Evolutionary conservation across 2,113 vertebrate genomes (phyloP).

Genomic region (Hiodon tergisus): DNA sequence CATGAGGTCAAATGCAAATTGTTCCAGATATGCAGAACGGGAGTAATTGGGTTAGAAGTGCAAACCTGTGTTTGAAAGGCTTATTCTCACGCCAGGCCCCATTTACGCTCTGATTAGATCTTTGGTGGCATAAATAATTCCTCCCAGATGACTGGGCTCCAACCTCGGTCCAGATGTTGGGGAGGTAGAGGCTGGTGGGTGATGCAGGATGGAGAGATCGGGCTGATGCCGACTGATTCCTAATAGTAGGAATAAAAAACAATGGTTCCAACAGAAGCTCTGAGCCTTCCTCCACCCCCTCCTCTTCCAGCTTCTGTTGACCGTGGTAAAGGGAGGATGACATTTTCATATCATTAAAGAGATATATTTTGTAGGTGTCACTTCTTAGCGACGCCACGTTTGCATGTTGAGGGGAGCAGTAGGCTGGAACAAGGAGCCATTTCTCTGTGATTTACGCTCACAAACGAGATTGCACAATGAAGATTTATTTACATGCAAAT

Average conservation of each 20-base stretch:
- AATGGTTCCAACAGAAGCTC: neutral
- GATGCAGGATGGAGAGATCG: neutral
- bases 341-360: slow-evolving; percentile 32
- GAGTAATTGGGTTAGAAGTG: slow-evolving; percentile 10
- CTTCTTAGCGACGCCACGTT: slow-evolving; percentile 9
- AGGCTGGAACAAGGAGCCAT: slow-evolving; percentile 14
- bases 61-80: neutral
- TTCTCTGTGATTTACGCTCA: slow-evolving; percentile 27
- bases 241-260: neutral
- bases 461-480: slow-evolving; percentile 23
- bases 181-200: neutral
- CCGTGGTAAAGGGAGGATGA: slow-evolving; percentile 26
- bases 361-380: slow-evolving; percentile 21
- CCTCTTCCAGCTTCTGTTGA: slow-evolving; percentile 22
- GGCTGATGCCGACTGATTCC: neutral
- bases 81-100: neutral
- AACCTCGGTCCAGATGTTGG: slow-evolving; percentile 1
- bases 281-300: neutral
- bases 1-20: slow-evolving; percentile 14
- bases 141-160: neutral
- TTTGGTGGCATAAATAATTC: slow-evolving; percentile 12
- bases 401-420: neutral
- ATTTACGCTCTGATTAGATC: slow-evolving; percentile 18
- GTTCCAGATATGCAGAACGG: neutral
- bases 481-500: slow-evolving; percentile 35